Evolutionary conservation across 2,113 vertebrate species (phyloP).

Genomic region (Platanista minor): DNA sequence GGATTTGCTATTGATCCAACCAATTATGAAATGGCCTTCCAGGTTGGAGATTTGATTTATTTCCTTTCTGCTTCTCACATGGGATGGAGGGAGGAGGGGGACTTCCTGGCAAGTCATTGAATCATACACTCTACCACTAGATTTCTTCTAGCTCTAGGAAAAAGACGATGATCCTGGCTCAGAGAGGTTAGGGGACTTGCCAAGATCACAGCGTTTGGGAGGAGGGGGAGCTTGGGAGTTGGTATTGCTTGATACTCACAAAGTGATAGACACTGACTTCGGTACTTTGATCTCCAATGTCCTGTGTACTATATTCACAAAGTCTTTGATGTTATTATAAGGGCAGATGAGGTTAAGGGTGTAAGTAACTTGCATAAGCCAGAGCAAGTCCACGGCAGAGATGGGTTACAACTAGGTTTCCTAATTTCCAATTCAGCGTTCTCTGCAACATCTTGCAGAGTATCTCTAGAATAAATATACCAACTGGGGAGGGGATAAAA

Average conservation of each 20-base stretch:
- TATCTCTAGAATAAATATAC: not conserved
- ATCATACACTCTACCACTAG: not conserved
- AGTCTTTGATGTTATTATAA: not conserved
- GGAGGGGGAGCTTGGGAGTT: not conserved
- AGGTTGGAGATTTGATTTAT: slow-evolving; percentile 23
- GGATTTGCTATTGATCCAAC: slow-evolving; percentile 60
- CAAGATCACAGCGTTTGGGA: not conserved
- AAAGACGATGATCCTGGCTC: not conserved
- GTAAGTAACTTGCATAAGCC: not conserved
- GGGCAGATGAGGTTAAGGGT: not conserved
- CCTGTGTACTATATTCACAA: not conserved
- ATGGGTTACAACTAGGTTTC: rapidly evolving
- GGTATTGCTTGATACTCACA: not conserved
- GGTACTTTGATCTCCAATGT: not conserved
- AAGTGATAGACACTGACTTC: not conserved
- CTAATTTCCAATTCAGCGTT: not conserved
- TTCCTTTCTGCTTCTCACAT: not conserved
- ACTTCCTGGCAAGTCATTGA: not conserved
- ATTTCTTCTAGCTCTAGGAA: not conserved
- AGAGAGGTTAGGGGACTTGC: not conserved
- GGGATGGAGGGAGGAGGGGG: not conserved
- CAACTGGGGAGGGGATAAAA: not conserved
- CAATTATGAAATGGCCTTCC: slow-evolving; percentile 36
- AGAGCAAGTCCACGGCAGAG: not conserved
- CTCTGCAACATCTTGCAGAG: not conserved